Evolutionary conservation across 2,113 vertebrate genomes (phyloP).

Genomic region (Sterna hirundo): DNA sequence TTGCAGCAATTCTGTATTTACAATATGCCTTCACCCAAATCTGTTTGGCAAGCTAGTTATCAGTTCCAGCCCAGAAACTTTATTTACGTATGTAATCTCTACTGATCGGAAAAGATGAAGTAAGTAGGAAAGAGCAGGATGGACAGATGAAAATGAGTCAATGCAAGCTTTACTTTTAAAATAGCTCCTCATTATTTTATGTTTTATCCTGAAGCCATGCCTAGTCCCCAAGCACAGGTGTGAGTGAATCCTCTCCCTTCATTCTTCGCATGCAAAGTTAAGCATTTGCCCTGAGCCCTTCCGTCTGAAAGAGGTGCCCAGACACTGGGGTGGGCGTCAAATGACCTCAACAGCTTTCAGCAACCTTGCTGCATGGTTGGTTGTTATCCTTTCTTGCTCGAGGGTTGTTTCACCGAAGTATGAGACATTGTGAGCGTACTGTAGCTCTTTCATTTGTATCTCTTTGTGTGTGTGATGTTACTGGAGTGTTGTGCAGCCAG

Average conservation of each 20-base stretch:
- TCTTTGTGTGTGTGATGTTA: too few relatives aligned
- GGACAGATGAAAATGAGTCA: conserved; percentile 19
- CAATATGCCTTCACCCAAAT: neutral
- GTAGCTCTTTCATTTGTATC: neutral
- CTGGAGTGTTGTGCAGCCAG: neutral
- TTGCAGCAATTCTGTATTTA: neutral
- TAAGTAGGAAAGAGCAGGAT: conserved; percentile 11
- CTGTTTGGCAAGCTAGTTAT: neutral
- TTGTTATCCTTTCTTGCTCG: neutral
- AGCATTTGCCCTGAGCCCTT: neutral
- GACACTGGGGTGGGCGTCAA: neutral
- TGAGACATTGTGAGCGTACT: neutral
- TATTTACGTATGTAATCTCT: conserved; percentile 25
- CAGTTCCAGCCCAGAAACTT: conserved; percentile 21
- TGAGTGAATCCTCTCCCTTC: neutral
- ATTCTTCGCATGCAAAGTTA: neutral
- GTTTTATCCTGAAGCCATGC: neutral
- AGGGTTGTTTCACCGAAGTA: neutral
- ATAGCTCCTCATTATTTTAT: neutral
- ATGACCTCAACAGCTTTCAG: accelerated
- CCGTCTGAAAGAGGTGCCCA: neutral
- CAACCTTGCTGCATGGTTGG: neutral
- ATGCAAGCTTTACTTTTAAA: conserved; percentile 8
- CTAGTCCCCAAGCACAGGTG: neutral
- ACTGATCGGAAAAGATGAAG: conserved; percentile 47